phyloP scores from a whole-genome alignment of 2,888 invertebrate species.

The Lasioglossum malachurum region DNA sequence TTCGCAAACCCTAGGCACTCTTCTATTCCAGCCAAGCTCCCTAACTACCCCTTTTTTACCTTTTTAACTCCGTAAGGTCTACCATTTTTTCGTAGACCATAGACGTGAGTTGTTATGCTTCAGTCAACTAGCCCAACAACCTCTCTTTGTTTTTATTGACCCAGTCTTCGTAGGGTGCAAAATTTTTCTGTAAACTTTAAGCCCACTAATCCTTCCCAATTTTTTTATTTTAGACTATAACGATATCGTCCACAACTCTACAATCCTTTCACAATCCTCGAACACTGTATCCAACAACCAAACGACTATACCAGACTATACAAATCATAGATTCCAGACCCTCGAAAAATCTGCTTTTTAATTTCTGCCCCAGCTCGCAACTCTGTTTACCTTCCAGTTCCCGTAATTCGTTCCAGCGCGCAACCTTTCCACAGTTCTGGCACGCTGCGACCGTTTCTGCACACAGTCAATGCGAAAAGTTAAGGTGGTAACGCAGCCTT shows the following conservation, averaged over 20 bases:
- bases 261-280: too few relatives aligned
- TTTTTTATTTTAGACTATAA: too few relatives aligned
- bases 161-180: not conserved
- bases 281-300: too few relatives aligned
- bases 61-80: not conserved
- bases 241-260: too few relatives aligned
- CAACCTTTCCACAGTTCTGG: not conserved
- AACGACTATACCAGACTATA: too few relatives aligned
- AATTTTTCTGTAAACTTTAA: too few relatives aligned
- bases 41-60: not conserved
- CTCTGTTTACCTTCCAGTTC: not conserved
- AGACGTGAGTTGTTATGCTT: not conserved
- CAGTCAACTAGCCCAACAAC: not conserved
- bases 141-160: not conserved
- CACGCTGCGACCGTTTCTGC: not conserved
- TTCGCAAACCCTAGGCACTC: not conserved
- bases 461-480: slow-evolving; percentile 14
- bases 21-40: not conserved
- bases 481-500: not conserved
- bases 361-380: not conserved
- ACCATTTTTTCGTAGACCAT: not conserved
- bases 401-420: not conserved
- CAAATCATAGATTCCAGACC: not conserved
- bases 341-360: not conserved
- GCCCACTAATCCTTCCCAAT: too few relatives aligned